Conservation (phyloP, 2,888 invertebrate species). For the Geotrupes spiniger region DNA sequence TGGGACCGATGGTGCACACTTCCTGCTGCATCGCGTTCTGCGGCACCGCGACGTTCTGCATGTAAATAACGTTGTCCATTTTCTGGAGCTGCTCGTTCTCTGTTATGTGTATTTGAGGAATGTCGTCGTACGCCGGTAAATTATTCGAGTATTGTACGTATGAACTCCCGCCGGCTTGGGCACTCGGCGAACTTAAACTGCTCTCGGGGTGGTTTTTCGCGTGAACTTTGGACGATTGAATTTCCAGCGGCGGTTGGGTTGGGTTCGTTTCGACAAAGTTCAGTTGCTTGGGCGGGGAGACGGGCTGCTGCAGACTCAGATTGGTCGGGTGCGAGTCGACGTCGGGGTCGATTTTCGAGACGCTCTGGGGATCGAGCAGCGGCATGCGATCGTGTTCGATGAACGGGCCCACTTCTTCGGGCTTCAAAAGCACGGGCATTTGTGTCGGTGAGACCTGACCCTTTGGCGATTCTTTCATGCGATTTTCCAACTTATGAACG, state of each 20-base stretch:
- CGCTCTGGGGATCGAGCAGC: constrained; percentile 22
- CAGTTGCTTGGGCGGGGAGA: too few species aligned
- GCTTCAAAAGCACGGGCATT: constrained; percentile 2
- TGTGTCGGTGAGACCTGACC: not conserved
- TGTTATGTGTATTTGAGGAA: constrained; percentile 16
- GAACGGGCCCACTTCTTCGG: constrained; percentile 22
- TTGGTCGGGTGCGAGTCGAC: too few species aligned
- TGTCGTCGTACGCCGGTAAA: constrained; percentile 12
- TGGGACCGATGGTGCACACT: not conserved
- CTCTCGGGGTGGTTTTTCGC: too few species aligned
- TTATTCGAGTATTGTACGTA: constrained; percentile 7
- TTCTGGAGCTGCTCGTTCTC: constrained; percentile 14
- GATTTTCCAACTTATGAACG: too few species aligned
- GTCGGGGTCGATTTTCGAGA: not conserved
- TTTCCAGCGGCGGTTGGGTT: too few species aligned
- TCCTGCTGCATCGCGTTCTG: constrained; percentile 2
- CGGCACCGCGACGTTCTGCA: constrained; percentile 11
- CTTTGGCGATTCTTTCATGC: not conserved
- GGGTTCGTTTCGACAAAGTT: too few species aligned
- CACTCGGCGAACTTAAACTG: not conserved
- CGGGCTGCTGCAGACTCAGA: too few species aligned
- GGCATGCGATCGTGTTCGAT: constrained; percentile 33
- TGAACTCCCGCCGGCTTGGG: not conserved
- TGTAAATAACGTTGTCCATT: constrained; percentile 14
- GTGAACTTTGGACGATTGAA: too few species aligned